Evolutionary conservation across 2,888 invertebrate genomes (phyloP).

Genomic region (Selenia dentaria): DNA sequence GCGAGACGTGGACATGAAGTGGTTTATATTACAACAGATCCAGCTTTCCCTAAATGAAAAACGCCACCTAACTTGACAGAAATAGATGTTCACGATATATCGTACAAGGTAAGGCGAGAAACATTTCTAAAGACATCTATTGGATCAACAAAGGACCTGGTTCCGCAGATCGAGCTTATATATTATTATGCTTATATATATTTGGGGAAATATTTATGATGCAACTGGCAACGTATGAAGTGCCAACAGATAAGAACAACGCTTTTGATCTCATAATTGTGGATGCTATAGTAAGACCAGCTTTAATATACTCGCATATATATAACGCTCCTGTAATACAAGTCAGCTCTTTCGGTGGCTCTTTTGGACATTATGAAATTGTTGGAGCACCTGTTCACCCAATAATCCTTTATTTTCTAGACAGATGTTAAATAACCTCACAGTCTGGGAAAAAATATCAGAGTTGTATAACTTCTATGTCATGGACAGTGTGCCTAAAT

Average conservation of each 20-base stretch:
- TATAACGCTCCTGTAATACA: conserved; percentile 46
- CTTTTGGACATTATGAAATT: conserved; percentile 22
- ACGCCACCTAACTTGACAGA: conserved; percentile 48
- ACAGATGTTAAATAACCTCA: conserved; percentile 4
- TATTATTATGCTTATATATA: neutral
- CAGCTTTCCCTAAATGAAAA: conserved; percentile 46
- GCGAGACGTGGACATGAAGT: conserved; percentile 53
- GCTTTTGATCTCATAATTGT: conserved; percentile 46
- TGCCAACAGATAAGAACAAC: conserved; percentile 32
- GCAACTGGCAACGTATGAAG: conserved; percentile 35
- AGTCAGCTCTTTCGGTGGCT: conserved; percentile 45
- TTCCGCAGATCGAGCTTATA: conserved; percentile 16
- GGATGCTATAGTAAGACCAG: conserved; percentile 37
- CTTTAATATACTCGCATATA: conserved; percentile 36
- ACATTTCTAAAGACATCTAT: neutral
- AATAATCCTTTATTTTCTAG: conserved; percentile 22
- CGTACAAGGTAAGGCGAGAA: conserved; percentile 40
- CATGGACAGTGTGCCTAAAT: neutral
- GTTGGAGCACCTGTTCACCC: conserved; percentile 36
- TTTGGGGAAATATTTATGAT: conserved; percentile 25
- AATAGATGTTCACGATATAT: conserved; percentile 49
- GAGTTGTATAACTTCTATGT: conserved; percentile 24
- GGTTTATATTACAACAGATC: conserved; percentile 59
- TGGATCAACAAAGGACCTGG: conserved; percentile 19
- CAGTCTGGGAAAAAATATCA: conserved; percentile 34